Conservation (phyloP, 2,797 vertebrate genomes). For the Spinibarbus caldwelli region DNA sequence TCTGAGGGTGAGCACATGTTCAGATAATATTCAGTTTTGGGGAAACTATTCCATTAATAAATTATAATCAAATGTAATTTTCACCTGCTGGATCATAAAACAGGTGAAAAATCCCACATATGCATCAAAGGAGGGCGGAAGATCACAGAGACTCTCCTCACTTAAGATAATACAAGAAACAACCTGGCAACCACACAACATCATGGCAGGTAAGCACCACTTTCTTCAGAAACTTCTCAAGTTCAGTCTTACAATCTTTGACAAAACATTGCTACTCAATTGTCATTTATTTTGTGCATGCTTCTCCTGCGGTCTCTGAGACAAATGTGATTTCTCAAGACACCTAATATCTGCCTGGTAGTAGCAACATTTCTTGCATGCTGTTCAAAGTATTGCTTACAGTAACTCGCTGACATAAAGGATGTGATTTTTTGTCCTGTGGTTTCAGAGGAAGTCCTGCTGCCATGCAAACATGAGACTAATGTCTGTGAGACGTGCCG, state of each 20-base stretch:
- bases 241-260: neutral
- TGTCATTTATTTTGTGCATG: neutral
- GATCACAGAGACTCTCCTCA: neutral
- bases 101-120: neutral
- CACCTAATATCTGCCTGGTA: neutral
- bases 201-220: neutral
- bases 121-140: neutral
- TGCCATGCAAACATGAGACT: neutral
- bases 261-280: neutral
- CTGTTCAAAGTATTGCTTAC: neutral
- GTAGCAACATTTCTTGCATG: neutral
- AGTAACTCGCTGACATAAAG: neutral
- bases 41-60: neutral
- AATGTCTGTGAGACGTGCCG: neutral
- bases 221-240: neutral
- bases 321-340: neutral
- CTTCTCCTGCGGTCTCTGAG: neutral
- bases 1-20: neutral
- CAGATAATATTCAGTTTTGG: neutral
- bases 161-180: neutral
- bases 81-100: too few species aligned
- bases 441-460: slow-evolving; percentile 15
- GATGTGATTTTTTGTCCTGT: slow-evolving; percentile 10
- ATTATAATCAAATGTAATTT: neutral
- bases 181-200: neutral